Evolutionary conservation across 1,140 invertebrate genomes (phyloP).

Genomic region (Drosophila prosaltans): DNA sequence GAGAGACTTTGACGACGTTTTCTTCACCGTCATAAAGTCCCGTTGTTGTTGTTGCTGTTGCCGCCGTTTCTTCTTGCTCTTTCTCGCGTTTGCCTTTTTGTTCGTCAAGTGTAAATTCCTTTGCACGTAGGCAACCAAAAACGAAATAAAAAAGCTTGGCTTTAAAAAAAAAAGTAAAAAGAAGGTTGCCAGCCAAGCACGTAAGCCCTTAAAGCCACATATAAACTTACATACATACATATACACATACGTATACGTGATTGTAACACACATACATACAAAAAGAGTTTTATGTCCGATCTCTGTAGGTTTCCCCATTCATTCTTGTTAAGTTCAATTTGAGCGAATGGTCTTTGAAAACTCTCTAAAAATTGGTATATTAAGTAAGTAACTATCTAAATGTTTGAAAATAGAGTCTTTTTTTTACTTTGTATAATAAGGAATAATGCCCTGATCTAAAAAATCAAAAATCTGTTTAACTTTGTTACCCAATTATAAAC

Average conservation of each 20-base stretch:
- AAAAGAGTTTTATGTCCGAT: conserved; percentile 3
- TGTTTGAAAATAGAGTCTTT: too few relatives aligned
- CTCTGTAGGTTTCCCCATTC: conserved; percentile 1
- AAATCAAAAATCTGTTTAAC: too few relatives aligned
- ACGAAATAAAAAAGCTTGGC: conserved; percentile 49
- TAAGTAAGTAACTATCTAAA: too few relatives aligned
- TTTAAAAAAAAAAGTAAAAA: conserved; percentile 32
- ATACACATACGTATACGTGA: conserved; percentile 18
- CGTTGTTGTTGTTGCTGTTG: conserved; percentile 60
- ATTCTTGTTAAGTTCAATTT: background rate
- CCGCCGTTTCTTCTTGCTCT: conserved; percentile 48
- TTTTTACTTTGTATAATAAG: too few relatives aligned
- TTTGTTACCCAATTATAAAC: too few relatives aligned
- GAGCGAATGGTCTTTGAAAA: background rate
- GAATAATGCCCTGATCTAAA: too few relatives aligned
- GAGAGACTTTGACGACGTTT: conserved; percentile 17
- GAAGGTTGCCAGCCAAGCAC: conserved; percentile 63
- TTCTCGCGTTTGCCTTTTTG: conserved; percentile 52
- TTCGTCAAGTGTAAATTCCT: conserved; percentile 78
- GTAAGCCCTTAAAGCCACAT: conserved; percentile 51
- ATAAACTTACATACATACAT: conserved; percentile 3
- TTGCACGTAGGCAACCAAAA: conserved; percentile 70
- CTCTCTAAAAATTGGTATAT: too few relatives aligned
- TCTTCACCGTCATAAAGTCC: conserved; percentile 72
- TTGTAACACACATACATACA: conserved; percentile 21